Conservation (phyloP, 1,140 invertebrate genomes). For the Ganaspis sp. region DNA sequence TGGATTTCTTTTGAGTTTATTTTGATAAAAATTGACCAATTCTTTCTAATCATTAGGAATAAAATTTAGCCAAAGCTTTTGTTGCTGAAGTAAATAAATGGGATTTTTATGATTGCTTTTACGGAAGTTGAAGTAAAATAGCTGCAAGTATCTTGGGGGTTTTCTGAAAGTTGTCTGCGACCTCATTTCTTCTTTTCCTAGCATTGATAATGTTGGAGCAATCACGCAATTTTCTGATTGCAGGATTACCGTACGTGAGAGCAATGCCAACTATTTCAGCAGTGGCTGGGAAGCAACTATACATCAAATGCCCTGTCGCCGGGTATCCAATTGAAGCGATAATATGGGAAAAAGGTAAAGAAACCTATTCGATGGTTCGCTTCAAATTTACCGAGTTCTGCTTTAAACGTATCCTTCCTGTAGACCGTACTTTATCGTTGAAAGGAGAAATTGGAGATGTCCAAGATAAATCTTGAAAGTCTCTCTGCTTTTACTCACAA, state of each 20-base stretch:
- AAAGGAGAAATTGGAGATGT: conserved; percentile 30
- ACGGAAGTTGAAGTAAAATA: background rate
- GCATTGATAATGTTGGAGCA: conserved; percentile 46
- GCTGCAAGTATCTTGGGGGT: background rate
- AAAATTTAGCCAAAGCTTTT: background rate
- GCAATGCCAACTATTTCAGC: conserved; percentile 83
- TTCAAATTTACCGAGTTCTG: conserved; percentile 30
- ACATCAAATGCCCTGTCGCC: conserved; percentile 83
- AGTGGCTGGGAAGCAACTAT: conserved; percentile 81
- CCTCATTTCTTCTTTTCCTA: conserved; percentile 1
- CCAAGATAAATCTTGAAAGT: conserved; percentile 29
- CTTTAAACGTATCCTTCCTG: conserved; percentile 27
- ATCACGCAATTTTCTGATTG: conserved; percentile 51
- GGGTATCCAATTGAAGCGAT: conserved; percentile 83
- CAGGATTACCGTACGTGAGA: conserved; percentile 82
- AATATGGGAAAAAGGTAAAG: conserved; percentile 82
- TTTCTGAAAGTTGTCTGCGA: background rate
- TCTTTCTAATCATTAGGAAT: background rate
- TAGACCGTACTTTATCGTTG: conserved; percentile 22
- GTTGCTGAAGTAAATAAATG: background rate
- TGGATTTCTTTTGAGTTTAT: too few species aligned
- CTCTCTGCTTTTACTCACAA: background rate
- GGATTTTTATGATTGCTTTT: conserved; percentile 3
- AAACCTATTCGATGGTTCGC: conserved; percentile 28
- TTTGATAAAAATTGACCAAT: too few species aligned